phyloP scores from a whole-genome alignment of 2,113 vertebrate species.

The Hymenochirus boettgeri region DNA sequence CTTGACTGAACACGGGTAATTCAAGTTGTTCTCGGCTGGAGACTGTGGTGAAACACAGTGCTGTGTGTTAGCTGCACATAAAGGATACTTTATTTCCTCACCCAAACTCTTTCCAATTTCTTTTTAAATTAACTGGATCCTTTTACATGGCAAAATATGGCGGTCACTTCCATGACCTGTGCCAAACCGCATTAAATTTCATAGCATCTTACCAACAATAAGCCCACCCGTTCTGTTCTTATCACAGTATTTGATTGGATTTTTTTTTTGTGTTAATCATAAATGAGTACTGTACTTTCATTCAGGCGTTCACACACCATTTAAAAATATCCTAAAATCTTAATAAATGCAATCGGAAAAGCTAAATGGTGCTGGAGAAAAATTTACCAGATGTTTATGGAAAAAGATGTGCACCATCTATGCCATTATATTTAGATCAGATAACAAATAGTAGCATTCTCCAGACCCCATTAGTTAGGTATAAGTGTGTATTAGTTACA shows the following conservation, averaged over 20 bases:
- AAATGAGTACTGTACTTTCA: not conserved
- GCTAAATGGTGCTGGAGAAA: no score
- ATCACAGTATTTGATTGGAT: not conserved
- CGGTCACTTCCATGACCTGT: slow-evolving; percentile 23
- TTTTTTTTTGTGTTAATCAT: slow-evolving; percentile 7
- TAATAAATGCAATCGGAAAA: no score
- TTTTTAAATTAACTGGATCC: slow-evolving; percentile 20
- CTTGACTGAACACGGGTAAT: slow-evolving; percentile 34
- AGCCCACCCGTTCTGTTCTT: slow-evolving; percentile 15
- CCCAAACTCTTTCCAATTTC: slow-evolving; percentile 7
- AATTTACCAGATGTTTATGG: no score
- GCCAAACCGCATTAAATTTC: slow-evolving; percentile 7
- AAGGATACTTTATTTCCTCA: slow-evolving; percentile 28
- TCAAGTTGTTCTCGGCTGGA: slow-evolving; percentile 21
- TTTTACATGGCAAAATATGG: slow-evolving; percentile 23
- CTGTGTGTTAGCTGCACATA: slow-evolving; percentile 25
- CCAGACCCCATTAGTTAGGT: no score
- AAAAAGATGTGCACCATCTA: no score
- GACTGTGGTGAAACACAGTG: slow-evolving; percentile 19
- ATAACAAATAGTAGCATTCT: no score
- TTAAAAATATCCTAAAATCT: no score
- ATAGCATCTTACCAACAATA: not conserved
- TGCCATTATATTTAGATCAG: no score
- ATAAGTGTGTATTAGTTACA: no score
- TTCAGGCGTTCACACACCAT: no score